Evolutionary conservation across 2,797 vertebrate genomes (phyloP), one percentile per base, ranked within the genome.

Genomic region (Pangasius mekongensis): DNA sequence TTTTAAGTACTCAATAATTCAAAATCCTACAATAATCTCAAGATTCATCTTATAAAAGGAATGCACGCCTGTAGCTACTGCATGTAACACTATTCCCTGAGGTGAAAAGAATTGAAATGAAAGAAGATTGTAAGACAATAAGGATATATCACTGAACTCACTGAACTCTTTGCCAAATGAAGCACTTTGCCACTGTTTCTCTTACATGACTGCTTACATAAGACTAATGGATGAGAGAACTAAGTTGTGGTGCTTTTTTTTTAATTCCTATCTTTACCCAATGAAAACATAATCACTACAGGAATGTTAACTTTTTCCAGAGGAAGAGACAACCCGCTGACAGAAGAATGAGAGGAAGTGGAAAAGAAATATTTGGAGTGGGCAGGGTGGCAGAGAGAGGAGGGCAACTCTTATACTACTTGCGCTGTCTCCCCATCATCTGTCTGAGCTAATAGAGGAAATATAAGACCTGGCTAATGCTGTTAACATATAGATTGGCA

Each of bases 341-440:
- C 22, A 88, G 76, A 90, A 88, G 87, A 90, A 86, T 88, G 86
- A 82, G 80, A 87, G 82, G 89, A 91, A 88, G 86, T 87, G 66
- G 74, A 64, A 43, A 77, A 84, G 83, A 86, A 89, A 90, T 78
- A 87, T 83, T 86, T 87, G 85, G 71, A 66, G 56, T 73, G 83
- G 87, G 83, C 49, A 84, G 77, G 87, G 82, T 60, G 24, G 36
- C 7, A 39, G 78, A 30, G 52, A 71, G 56, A n/a, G 49, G 62
- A 78, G 69, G 86, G 77, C 39, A 89, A 86, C 56, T 22, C 58
- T 76, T 78, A 83, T 86, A 60, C 30, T 60, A 36, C 54, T 36
- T 56, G 56, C 10, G 5, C 76, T 2, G 43, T n/a, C 69, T 83
- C 66, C 69, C 60, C 54, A 33, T 84, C 7, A 0, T 85, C 86